Evolutionary conservation across 2,888 invertebrate genomes (phyloP).

Genomic region (Drosophila basisetae): DNA sequence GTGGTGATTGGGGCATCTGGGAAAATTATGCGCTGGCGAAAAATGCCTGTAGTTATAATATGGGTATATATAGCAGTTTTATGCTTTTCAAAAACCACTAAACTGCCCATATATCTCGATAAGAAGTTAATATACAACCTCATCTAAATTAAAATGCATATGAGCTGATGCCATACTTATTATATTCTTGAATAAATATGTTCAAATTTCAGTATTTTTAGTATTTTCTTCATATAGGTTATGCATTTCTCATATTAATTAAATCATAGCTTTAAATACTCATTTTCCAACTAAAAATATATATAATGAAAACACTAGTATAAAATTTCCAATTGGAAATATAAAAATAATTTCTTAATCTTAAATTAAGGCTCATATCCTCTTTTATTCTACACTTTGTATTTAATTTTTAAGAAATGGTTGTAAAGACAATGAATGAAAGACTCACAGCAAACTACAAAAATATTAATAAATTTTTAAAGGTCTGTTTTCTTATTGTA

Average conservation of each 20-base stretch:
- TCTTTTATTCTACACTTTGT: background rate
- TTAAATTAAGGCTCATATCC: background rate
- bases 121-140: background rate
- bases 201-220: background rate
- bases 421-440: background rate
- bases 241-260: background rate
- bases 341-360: background rate
- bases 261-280: background rate
- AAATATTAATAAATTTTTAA: background rate
- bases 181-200: background rate
- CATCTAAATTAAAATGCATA: background rate
- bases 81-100: background rate
- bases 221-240: too few relatives aligned
- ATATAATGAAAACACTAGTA: background rate
- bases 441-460: background rate
- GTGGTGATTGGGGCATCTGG: constrained; percentile 8
- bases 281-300: background rate
- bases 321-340: background rate
- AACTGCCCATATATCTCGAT: background rate
- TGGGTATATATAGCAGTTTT: background rate
- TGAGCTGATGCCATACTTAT: background rate
- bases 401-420: background rate
- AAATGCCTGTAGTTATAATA: constrained; percentile 22
- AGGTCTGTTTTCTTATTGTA: background rate
- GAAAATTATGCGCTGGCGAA: constrained; percentile 25